phyloP scores from a whole-genome alignment of 2,797 vertebrate genomes.

The Pangasius larnaudii region DNA sequence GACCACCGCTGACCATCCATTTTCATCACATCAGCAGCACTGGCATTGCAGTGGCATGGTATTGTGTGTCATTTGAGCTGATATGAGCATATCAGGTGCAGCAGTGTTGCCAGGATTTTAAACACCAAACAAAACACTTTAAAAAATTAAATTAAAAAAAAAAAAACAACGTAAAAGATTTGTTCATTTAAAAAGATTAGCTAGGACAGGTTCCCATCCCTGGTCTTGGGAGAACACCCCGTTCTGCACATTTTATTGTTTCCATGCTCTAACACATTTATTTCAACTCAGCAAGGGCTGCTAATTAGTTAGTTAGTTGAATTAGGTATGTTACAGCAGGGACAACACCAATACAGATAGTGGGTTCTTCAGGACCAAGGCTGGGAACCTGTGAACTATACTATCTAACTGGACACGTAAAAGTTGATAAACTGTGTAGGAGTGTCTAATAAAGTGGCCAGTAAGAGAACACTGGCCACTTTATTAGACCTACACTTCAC shows the following conservation, averaged over 20 bases:
- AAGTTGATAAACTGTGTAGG: neutral
- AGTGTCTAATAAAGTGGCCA: neutral
- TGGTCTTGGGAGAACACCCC: neutral
- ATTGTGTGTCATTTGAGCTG: neutral
- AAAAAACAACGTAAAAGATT: neutral
- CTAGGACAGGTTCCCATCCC: neutral
- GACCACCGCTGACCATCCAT: neutral
- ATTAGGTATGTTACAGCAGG: neutral
- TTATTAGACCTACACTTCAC: neutral
- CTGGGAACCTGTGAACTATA: neutral
- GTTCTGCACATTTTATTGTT: no score
- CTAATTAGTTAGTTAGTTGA: neutral
- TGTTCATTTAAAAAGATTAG: neutral
- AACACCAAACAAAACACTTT: neutral
- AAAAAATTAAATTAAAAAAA: neutral
- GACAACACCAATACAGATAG: neutral
- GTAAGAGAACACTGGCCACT: neutral
- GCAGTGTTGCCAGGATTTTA: neutral
- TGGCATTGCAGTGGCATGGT: neutral
- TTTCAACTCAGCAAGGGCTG: neutral
- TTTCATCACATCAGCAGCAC: neutral
- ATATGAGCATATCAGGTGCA: neutral
- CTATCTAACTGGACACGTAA: neutral
- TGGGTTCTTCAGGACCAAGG: neutral
- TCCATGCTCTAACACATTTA: neutral